Conservation (phyloP, 2,113 vertebrate genomes). For the Dascyllus trimaculatus region DNA sequence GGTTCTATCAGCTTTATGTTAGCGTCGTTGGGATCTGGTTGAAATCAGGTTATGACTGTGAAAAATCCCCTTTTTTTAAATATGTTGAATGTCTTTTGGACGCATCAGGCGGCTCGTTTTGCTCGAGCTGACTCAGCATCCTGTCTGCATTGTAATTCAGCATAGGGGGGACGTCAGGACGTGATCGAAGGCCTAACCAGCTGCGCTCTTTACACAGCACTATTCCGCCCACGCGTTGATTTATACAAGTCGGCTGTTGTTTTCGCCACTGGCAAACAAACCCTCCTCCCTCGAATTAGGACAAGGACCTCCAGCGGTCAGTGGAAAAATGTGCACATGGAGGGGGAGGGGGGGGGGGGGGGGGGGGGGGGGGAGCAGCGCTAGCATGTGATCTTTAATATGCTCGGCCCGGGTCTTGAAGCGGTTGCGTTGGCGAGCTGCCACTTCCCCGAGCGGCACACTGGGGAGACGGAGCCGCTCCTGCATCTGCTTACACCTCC, state of each 20-base stretch:
- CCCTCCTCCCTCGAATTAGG: slow-evolving; percentile 54
- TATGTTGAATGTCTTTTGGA: too few relatives aligned
- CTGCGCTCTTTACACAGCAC: slow-evolving; percentile 55
- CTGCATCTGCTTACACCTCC: slow-evolving; percentile 42
- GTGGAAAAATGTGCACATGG: slow-evolving; percentile 19
- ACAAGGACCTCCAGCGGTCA: slow-evolving; percentile 56
- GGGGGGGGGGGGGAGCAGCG: slow-evolving; percentile 13
- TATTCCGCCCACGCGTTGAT: slow-evolving; percentile 44
- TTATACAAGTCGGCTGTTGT: slow-evolving; percentile 58
- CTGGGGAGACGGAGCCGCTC: slow-evolving; percentile 40
- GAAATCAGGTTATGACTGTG: not conserved
- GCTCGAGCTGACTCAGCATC: slow-evolving; percentile 68
- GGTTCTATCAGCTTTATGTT: not conserved
- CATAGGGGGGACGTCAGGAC: slow-evolving; percentile 19
- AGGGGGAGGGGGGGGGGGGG: too few relatives aligned
- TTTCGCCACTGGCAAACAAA: slow-evolving; percentile 39
- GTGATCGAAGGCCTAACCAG: slow-evolving; percentile 61
- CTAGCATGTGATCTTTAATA: slow-evolving; percentile 37
- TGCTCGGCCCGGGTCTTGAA: slow-evolving; percentile 24
- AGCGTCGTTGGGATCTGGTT: not conserved
- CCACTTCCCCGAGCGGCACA: slow-evolving; percentile 30
- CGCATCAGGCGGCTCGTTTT: slow-evolving; percentile 48
- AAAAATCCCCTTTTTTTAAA: too few relatives aligned
- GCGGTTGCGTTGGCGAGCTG: slow-evolving; percentile 46
- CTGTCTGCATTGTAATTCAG: slow-evolving; percentile 69